phyloP scores from a whole-genome alignment of 1,140 invertebrate genomes.

The Drosophila chauvacae region DNA sequence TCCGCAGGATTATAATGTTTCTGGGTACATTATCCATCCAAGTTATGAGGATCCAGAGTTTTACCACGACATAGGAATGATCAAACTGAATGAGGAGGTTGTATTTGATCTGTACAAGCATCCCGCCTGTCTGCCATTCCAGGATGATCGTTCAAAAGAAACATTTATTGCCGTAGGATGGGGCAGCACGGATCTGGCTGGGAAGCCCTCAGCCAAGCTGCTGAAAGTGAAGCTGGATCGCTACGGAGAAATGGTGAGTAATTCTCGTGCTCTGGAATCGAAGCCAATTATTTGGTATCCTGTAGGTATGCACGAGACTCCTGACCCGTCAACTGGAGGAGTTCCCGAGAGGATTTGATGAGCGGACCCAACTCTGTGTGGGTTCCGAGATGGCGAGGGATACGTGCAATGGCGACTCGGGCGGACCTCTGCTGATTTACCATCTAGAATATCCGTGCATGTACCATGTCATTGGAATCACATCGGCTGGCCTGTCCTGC shows the following conservation, averaged over 20 bases:
- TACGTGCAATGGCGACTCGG: constrained; percentile 84
- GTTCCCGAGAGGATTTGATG: constrained; percentile 85
- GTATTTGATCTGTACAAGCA: constrained; percentile 70
- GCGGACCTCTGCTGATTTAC: constrained; percentile 71
- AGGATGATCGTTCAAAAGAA: constrained; percentile 29
- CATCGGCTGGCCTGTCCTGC: constrained; percentile 67
- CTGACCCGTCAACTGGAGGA: constrained; percentile 48
- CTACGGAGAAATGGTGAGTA: constrained; percentile 45
- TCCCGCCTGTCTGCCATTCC: constrained; percentile 74
- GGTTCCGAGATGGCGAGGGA: constrained; percentile 86
- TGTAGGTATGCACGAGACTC: constrained; percentile 71
- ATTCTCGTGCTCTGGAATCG: too few species aligned
- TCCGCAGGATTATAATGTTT: constrained; percentile 63
- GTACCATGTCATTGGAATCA: constrained; percentile 75
- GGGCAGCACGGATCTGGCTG: constrained; percentile 55
- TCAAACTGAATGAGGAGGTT: constrained; percentile 56
- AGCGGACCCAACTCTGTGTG: constrained; percentile 88
- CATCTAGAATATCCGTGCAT: constrained; percentile 69
- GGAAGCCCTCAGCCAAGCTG: constrained; percentile 72
- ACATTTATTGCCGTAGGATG: constrained; percentile 71
- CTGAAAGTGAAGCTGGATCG: constrained; percentile 85
- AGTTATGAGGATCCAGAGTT: constrained; percentile 50
- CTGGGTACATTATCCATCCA: constrained; percentile 53
- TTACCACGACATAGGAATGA: constrained; percentile 76
- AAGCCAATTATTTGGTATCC: neutral